Percentiles rank a stretch among this genome's conserved stretches.
Conservation (phyloP, 1,140 invertebrate genomes). For the Caenorhabditis latens region DNA sequence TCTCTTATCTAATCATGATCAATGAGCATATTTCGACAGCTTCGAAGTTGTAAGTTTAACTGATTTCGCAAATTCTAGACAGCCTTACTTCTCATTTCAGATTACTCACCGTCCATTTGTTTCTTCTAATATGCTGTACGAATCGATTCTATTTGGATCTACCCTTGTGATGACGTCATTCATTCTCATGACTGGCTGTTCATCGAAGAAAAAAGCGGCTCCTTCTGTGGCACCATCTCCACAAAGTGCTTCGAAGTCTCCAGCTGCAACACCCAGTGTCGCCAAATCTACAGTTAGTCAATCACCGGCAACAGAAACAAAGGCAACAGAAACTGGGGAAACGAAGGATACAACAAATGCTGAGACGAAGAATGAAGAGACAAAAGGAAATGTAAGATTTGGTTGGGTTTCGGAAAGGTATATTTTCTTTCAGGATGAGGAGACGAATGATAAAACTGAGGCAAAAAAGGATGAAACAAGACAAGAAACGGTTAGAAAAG, state of each 20-base stretch:
- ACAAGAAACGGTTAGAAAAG: not conserved
- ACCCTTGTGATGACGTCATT: not conserved
- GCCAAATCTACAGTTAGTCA: not conserved
- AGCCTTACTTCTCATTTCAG: not conserved
- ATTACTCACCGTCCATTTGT: not conserved
- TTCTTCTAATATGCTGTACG: conserved; percentile 8
- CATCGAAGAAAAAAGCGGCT: conserved; percentile 1
- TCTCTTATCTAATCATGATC: not conserved
- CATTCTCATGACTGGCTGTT: conserved; percentile 1
- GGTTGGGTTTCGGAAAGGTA: not conserved
- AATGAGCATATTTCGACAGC: too few relatives aligned
- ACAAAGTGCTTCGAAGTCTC: not conserved
- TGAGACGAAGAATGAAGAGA: not conserved
- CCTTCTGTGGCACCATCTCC: not conserved
- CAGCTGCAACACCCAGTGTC: not conserved
- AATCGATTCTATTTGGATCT: conserved; percentile 5
- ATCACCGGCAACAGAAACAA: not conserved
- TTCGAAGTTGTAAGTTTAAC: too few relatives aligned
- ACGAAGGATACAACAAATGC: not conserved
- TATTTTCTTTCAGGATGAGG: not conserved
- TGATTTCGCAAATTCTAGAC: too few relatives aligned
- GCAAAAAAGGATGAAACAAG: not conserved
- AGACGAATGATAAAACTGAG: not conserved
- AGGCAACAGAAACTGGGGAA: not conserved
- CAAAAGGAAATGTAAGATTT: not conserved